These are phyloP conservation scores for Antedon mediterranea DNA, from an alignment of 53 echinoderm and acorn worm species.

Conservation along the genomic window DNA sequence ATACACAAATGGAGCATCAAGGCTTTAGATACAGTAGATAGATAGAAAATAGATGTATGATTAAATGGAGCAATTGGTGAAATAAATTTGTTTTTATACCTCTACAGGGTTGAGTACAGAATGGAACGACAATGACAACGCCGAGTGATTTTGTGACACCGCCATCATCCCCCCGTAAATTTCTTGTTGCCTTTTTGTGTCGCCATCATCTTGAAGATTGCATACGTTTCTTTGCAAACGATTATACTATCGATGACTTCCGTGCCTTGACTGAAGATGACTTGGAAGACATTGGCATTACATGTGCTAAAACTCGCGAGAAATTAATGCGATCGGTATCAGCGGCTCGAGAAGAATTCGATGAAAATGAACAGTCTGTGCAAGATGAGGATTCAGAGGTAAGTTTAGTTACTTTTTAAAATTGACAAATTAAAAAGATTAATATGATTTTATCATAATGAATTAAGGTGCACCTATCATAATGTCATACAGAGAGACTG, in stretches of 20 bases:
- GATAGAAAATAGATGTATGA: no score
- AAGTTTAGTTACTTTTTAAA: background rate
- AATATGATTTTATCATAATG: no score
- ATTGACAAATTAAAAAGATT: no score
- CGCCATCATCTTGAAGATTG: conserved; percentile 39
- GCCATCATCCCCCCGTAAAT: conserved; percentile 19
- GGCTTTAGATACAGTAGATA: no score
- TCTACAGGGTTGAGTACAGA: no score
- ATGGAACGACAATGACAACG: background rate
- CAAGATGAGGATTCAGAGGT: background rate
- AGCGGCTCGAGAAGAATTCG: conserved; percentile 61
- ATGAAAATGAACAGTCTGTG: conserved; percentile 42
- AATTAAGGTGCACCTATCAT: no score
- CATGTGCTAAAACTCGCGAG: conserved; percentile 24
- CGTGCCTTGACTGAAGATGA: conserved; percentile 90
- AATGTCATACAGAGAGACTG: no score
- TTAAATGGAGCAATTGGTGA: no score
- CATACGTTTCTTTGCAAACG: conserved; percentile 42
- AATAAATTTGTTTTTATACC: no score
- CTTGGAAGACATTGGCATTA: conserved; percentile 49
- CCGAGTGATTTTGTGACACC: background rate
- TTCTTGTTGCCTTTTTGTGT: conserved; percentile 54
- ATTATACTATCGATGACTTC: conserved; percentile 83
- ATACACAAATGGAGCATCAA: no score
- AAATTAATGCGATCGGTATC: conserved; percentile 62